phyloP scores from a whole-genome alignment of 92 coral and sea anemone genomes.

The Phymanthus crucifer region DNA sequence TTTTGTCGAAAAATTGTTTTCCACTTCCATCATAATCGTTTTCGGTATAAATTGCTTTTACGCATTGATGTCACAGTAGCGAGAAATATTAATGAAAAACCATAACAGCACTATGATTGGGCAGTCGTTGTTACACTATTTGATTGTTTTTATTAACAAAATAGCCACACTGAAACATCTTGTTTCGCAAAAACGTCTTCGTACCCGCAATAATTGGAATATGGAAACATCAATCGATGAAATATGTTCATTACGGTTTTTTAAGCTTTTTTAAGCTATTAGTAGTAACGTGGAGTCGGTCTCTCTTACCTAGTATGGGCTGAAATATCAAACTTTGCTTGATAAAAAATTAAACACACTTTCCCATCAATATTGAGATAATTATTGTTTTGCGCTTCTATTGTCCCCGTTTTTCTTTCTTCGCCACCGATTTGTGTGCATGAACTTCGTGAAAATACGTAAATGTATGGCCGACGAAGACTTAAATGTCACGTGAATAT shows the following conservation, averaged over 20 bases:
- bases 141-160: slow-evolving; percentile 3
- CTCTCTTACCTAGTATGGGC: neutral
- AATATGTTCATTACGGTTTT: neutral
- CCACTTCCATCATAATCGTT: neutral
- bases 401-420: neutral
- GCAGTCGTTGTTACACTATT: neutral
- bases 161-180: neutral
- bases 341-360: neutral
- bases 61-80: neutral
- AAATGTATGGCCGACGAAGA: neutral
- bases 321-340: neutral
- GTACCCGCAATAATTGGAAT: neutral
- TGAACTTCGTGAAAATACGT: neutral
- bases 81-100: neutral
- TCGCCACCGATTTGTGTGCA: neutral
- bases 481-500: neutral
- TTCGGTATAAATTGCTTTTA: neutral
- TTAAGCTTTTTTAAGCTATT: neutral
- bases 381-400: neutral
- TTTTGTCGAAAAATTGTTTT: neutral
- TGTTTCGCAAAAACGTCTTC: neutral
- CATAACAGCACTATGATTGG: slow-evolving; percentile 1
- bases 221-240: neutral
- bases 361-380: neutral
- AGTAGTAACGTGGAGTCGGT: neutral